Conservation (phyloP, 2,113 vertebrate species). For the Balaenoptera acutorostrata region DNA sequence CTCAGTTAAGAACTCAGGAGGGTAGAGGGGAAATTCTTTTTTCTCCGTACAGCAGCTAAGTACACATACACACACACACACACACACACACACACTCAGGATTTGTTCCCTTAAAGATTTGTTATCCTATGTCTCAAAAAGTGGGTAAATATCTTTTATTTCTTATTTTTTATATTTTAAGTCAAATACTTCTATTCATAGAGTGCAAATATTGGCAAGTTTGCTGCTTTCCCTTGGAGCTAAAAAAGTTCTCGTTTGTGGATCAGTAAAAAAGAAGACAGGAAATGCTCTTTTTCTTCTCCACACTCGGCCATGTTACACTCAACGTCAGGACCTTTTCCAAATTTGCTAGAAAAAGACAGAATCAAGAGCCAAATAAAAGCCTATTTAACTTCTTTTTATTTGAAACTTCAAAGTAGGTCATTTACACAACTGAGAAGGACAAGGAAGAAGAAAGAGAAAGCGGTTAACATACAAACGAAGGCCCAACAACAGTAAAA, state of each 20-base stretch:
- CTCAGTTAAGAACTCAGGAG: background rate
- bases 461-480: slow-evolving; percentile 14
- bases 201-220: background rate
- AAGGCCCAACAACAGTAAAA: background rate
- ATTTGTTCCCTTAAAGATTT: background rate
- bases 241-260: background rate
- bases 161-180: background rate
- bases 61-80: background rate
- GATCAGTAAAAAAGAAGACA: background rate
- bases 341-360: slow-evolving; percentile 61
- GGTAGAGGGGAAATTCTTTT: background rate
- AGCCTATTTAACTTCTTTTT: slow-evolving; percentile 71
- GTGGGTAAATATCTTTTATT: background rate
- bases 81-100: background rate
- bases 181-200: background rate
- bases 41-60: background rate
- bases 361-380: slow-evolving; percentile 63
- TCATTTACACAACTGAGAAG: slow-evolving; percentile 60
- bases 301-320: slow-evolving; percentile 13
- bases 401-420: slow-evolving; percentile 73
- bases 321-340: slow-evolving; percentile 51
- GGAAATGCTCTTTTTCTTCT: background rate
- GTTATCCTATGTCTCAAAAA: background rate
- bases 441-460: slow-evolving; percentile 25
- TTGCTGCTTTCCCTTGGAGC: background rate